Percentiles rank a stretch among this genome's conserved stretches.
Evolutionary conservation across 1,140 invertebrate species (phyloP).

Genomic region (Cydia splendana): DNA sequence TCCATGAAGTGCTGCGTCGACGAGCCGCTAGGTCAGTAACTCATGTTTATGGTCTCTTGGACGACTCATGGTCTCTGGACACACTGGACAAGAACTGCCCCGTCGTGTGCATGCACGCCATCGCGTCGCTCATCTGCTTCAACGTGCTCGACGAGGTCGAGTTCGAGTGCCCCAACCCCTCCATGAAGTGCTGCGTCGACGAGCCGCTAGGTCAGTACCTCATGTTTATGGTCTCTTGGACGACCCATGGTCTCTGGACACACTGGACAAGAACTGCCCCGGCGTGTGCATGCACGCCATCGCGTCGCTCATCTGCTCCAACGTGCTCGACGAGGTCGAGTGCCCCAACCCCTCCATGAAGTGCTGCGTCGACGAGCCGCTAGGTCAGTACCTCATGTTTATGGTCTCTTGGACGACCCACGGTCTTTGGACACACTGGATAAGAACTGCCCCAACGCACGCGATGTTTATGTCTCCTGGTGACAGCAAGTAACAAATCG

Average conservation of each 20-base stretch:
- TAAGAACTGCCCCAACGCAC: constrained; percentile 85
- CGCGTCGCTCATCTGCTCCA: constrained; percentile 81
- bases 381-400: constrained; percentile 48
- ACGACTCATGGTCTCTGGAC: constrained; percentile 87
- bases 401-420: constrained; percentile 85
- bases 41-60: constrained; percentile 82
- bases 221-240: constrained; percentile 84
- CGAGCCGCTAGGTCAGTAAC: constrained; percentile 75
- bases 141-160: constrained; percentile 87
- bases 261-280: constrained; percentile 90
- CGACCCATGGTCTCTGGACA: constrained; percentile 86
- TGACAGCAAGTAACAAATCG: no score
- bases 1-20: constrained; percentile 92
- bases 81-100: constrained; percentile 91
- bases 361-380: constrained; percentile 88
- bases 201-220: constrained; percentile 74
- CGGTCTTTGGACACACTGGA: constrained; percentile 89
- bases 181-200: constrained; percentile 91
- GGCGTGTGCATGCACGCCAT: constrained; percentile 91
- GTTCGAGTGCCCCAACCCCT: constrained; percentile 87
- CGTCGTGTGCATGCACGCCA: constrained; percentile 90
- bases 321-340: constrained; percentile 87
- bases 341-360: constrained; percentile 89
- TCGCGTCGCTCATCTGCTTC: constrained; percentile 83
- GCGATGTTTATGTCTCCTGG: no score